phyloP scores from a whole-genome alignment of 2,888 invertebrate species.

The Melanostoma mellinum region DNA sequence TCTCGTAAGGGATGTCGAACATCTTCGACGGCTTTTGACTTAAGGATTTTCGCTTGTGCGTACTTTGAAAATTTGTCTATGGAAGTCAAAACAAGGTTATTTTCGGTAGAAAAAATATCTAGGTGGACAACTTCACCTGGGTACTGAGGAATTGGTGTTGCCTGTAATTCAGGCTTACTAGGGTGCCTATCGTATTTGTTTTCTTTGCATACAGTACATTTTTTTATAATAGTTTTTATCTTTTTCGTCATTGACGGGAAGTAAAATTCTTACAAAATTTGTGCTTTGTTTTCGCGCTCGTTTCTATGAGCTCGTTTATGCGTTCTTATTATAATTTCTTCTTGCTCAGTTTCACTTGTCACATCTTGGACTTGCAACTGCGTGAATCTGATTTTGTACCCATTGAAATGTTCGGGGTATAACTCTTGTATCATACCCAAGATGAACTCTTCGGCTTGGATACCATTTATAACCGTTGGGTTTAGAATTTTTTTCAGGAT shows the following conservation, averaged over 20 bases:
- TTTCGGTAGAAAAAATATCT: conserved; percentile 53
- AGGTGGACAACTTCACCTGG: conserved; percentile 57
- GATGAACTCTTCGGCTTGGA: background rate
- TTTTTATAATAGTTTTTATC: conserved; percentile 46
- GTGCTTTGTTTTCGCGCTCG: conserved; percentile 48
- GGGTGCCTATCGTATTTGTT: conserved; percentile 54
- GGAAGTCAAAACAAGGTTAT: conserved; percentile 38
- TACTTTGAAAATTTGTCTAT: conserved; percentile 56
- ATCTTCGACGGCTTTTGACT: conserved; percentile 26
- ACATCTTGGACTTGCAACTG: conserved; percentile 46
- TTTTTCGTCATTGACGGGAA: conserved; percentile 54
- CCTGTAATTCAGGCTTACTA: conserved; percentile 37
- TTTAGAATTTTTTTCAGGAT: conserved; percentile 31
- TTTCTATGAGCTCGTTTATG: conserved; percentile 63
- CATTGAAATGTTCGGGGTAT: conserved; percentile 12
- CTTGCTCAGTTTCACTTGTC: conserved; percentile 38
- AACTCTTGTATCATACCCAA: conserved; percentile 23
- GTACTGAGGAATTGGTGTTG: conserved; percentile 55
- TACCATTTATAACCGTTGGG: conserved; percentile 57
- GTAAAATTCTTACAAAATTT: conserved; percentile 57
- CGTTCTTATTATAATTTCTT: conserved; percentile 26
- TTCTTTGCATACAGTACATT: conserved; percentile 61
- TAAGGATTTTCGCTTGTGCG: conserved; percentile 13
- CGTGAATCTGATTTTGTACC: conserved; percentile 25
- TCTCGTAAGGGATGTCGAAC: conserved; percentile 20